Evolutionary conservation across 2,888 invertebrate species (phyloP).

Genomic region (Apamea sordens): DNA sequence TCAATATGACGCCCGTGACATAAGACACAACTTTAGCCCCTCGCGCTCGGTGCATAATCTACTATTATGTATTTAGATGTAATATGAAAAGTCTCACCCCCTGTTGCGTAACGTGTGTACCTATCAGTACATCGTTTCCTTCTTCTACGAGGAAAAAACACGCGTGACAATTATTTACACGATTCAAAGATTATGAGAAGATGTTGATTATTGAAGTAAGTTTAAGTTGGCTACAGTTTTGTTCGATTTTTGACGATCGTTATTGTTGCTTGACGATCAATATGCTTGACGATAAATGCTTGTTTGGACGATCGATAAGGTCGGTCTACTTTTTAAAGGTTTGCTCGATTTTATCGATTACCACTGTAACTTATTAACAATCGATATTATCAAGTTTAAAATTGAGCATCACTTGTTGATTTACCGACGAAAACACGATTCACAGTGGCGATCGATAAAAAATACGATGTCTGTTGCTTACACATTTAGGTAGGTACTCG

Average conservation of each 20-base stretch:
- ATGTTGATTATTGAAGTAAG: not conserved
- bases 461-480: not conserved
- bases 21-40: too few relatives aligned
- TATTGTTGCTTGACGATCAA: not conserved
- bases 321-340: not conserved
- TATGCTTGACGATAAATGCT: too few relatives aligned
- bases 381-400: not conserved
- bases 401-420: not conserved
- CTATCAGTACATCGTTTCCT: conserved; percentile 2
- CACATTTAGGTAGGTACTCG: not conserved
- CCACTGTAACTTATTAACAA: not conserved
- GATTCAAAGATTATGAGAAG: not conserved
- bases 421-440: not conserved
- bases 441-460: not conserved
- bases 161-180: not conserved
- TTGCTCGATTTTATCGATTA: not conserved
- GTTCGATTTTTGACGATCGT: not conserved
- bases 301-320: not conserved
- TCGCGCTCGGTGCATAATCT: too few relatives aligned
- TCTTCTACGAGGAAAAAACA: not conserved
- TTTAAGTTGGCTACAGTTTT: not conserved
- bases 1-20: too few relatives aligned
- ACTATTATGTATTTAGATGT: not conserved
- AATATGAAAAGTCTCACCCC: conserved; percentile 8
- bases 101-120: conserved; percentile 13